Evolutionary conservation across 2,113 vertebrate species (phyloP).

Genomic region (Pelodiscus sinensis): DNA sequence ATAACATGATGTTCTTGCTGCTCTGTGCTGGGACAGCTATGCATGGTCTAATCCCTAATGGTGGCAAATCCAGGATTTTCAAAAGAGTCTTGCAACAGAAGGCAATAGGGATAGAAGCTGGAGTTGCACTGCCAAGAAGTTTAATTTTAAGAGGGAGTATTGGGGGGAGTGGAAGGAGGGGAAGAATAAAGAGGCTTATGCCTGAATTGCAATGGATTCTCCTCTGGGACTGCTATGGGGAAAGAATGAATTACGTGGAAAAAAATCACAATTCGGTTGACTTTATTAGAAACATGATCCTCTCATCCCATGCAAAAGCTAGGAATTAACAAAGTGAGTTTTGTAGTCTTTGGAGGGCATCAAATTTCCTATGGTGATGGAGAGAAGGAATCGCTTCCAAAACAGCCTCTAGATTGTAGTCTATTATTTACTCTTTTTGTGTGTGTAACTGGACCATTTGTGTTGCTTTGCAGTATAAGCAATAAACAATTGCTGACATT

Average conservation of each 20-base stretch:
- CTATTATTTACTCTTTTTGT: neutral
- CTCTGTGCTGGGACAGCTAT: slow-evolving; percentile 68
- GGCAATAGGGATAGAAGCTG: neutral
- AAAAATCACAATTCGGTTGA: neutral
- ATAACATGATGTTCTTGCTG: slow-evolving; percentile 76
- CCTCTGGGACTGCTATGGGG: neutral
- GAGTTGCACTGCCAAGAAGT: neutral
- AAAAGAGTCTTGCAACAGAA: neutral
- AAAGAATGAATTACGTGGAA: slow-evolving; percentile 17
- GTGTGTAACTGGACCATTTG: neutral
- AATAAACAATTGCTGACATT: neutral
- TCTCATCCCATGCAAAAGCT: slow-evolving; percentile 1
- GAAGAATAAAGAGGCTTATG: neutral
- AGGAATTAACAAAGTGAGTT: slow-evolving; percentile 3
- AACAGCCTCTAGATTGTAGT: neutral
- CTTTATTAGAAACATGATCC: slow-evolving; percentile 10
- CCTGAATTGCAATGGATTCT: neutral
- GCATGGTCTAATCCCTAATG: slow-evolving; percentile 61
- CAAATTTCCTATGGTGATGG: neutral
- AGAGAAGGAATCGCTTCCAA: slow-evolving; percentile 1
- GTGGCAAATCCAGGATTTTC: slow-evolving; percentile 29
- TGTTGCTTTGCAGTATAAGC: neutral
- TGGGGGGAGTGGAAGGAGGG: neutral
- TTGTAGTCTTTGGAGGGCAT: slow-evolving; percentile 9
- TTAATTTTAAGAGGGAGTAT: slow-evolving; percentile 17